Conservation (phyloP, 2,113 vertebrate genomes). For the Danio rerio region DNA sequence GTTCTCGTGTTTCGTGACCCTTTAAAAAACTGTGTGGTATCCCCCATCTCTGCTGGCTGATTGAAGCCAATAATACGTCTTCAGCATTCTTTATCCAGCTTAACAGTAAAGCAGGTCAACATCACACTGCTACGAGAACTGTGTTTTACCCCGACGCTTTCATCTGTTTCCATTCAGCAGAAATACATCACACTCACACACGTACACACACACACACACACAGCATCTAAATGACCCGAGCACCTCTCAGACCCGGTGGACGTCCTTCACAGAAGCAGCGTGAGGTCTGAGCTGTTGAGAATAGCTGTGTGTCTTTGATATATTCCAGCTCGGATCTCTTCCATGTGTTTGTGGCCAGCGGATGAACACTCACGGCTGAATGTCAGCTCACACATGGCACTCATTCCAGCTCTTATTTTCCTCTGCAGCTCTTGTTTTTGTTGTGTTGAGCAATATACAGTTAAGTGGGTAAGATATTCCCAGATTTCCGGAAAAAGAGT, state of each 20-base stretch:
- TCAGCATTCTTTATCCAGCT: too few species aligned
- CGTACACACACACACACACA: background rate
- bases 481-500: slow-evolving; percentile 40
- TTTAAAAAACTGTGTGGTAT: too few species aligned
- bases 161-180: slow-evolving; percentile 30
- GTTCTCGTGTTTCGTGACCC: too few species aligned
- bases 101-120: too few species aligned
- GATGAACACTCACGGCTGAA: slow-evolving; percentile 36
- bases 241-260: slow-evolving; percentile 25
- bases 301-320: slow-evolving; percentile 40
- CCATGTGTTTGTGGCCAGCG: slow-evolving; percentile 31
- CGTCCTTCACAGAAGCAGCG: slow-evolving; percentile 25
- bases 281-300: slow-evolving; percentile 20
- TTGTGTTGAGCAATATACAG: slow-evolving; percentile 41
- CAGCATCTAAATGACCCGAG: background rate
- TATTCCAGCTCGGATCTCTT: slow-evolving; percentile 13
- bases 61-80: too few species aligned
- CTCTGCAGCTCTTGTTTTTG: slow-evolving; percentile 43
- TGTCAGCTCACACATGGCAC: slow-evolving; percentile 26
- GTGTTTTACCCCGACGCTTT: background rate
- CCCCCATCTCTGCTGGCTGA: too few species aligned
- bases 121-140: slow-evolving; percentile 25
- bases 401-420: slow-evolving; percentile 25
- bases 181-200: background rate
- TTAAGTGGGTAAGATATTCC: slow-evolving; percentile 29